Base-by-base conservation (phyloP, 2,888 invertebrate species). In the Limnephilus lunatus region DNA sequence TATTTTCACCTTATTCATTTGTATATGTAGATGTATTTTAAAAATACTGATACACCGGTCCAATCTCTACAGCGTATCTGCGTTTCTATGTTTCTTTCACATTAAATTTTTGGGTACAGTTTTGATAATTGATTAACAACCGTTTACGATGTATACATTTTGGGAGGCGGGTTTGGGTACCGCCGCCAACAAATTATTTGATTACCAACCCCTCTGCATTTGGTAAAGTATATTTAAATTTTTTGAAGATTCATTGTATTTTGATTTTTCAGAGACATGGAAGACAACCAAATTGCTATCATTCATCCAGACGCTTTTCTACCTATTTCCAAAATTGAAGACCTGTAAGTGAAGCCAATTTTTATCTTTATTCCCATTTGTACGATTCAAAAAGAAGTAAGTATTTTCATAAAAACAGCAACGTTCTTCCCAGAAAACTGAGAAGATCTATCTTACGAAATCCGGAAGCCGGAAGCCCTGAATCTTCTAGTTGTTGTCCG, bases 241-340 rank as follows among this genome's bases (percentile, higher is more conserved):
- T 68, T 19, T 68, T 68, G 53, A 25, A 19, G 5, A 19, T 68
- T 68, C 7, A 19, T 68, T 68, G 5, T 19, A 15, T 7, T 25
- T 68, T 81, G 3, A 31, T 83, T 83, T 96, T 96, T 91, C 96
- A 99, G 99, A 94, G 98, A 99, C 95, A 95, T 99, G 94, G 98
- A 98, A 95, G 97, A 97, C 94, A 99, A 99, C 95, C 96, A 97
- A 94, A 98, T 99, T 94, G 97, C 97, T 91, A 97, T 97, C 94
- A 98, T 99, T 94, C 98, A 99, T 95, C 97, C 97, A 93, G 98
- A 98, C 94, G 98, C 99, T 9, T 99, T 99, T 95, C 95, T 97
- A 91, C 97, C 97, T 14, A 97, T 98, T 93, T 96, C 97, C 80
- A 97, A 97, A 94, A 96, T 99, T 82, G 98, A 98, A 95, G 98